These are phyloP conservation scores for Anomalospiza imberbis DNA, from an alignment of 2,797 vertebrate genomes.

Conservation along the genomic window DNA sequence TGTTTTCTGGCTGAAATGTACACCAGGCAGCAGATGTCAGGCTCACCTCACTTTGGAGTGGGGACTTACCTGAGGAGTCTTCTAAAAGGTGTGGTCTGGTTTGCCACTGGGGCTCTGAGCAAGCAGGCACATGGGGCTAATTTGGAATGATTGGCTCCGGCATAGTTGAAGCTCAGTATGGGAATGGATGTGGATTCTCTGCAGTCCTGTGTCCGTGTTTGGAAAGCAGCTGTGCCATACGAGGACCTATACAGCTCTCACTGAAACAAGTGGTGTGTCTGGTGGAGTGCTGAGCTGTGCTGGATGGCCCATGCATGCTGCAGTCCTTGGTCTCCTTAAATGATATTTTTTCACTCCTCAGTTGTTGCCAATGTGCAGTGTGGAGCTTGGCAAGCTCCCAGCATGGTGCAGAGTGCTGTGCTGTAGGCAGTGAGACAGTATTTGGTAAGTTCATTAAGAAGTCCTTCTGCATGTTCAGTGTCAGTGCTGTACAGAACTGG, in stretches of 20 bases:
- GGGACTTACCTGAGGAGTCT: background rate
- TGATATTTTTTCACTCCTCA: background rate
- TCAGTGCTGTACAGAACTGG: background rate
- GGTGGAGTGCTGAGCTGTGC: background rate
- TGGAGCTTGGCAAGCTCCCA: background rate
- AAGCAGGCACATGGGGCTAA: background rate
- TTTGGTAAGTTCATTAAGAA: background rate
- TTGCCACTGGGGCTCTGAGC: background rate
- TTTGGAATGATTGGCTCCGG: background rate
- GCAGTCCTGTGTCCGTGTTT: fast-evolving
- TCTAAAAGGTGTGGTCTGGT: background rate
- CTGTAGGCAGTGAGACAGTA: fast-evolving
- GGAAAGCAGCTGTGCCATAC: background rate
- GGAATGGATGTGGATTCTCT: background rate
- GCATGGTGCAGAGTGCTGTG: background rate
- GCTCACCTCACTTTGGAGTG: background rate
- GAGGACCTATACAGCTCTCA: background rate
- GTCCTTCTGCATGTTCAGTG: background rate
- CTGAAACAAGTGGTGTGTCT: background rate
- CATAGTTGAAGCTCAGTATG: fast-evolving
- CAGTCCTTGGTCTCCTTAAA: background rate
- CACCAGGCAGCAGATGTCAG: fast-evolving
- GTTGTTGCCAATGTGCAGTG: fast-evolving
- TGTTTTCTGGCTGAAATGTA: background rate
- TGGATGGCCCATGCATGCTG: background rate